Conservation (phyloP, 2,113 vertebrate species). For the Loxodonta africana region DNA sequence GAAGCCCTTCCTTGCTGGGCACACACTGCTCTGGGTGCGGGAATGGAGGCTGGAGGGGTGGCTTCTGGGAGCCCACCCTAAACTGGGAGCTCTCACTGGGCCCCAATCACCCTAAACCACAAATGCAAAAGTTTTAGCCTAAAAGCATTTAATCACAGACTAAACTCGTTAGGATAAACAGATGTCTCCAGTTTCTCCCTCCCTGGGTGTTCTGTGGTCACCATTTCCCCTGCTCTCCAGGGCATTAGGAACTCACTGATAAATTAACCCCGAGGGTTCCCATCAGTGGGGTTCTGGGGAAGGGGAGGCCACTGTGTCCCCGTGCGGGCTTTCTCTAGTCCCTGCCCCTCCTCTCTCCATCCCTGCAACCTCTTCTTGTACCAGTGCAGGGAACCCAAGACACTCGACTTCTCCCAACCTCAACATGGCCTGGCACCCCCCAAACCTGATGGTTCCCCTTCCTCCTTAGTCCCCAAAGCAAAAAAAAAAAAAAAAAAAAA, state of each 20-base stretch:
- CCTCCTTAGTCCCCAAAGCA: neutral
- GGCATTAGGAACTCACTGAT: neutral
- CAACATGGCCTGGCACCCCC: neutral
- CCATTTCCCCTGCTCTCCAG: neutral
- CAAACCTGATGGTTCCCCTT: neutral
- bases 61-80: neutral
- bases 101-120: neutral
- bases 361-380: neutral
- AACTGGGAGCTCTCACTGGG: neutral
- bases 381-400: neutral
- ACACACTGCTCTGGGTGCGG: neutral
- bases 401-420: neutral
- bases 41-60: neutral
- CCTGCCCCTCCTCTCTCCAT: neutral
- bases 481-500: neutral
- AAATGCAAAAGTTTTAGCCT: neutral
- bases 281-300: neutral
- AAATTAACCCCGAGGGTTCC: neutral
- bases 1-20: neutral
- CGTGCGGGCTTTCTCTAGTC: rapidly evolving
- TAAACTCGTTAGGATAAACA: conserved; percentile 24
- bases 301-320: rapidly evolving
- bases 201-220: conserved; percentile 46
- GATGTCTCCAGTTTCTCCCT: conserved; percentile 47
- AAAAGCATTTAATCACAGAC: neutral